phyloP scores from a whole-genome alignment of 92 coral and sea anemone genomes.

The Zoanthus sansibaricus region DNA sequence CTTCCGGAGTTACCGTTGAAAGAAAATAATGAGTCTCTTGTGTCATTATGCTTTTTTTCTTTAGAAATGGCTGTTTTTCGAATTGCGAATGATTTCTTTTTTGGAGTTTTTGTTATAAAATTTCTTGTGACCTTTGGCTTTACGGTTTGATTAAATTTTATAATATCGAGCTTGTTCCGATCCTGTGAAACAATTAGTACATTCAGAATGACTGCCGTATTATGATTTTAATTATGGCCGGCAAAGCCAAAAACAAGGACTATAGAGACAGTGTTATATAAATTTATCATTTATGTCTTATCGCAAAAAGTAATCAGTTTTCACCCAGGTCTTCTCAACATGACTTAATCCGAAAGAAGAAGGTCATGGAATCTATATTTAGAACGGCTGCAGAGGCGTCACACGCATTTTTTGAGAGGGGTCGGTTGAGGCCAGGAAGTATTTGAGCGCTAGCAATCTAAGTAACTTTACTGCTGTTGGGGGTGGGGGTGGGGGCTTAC shows the following conservation, averaged over 20 bases:
- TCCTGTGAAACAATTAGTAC: not conserved
- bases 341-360: no score
- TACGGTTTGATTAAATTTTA: no score
- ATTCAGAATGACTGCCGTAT: not conserved
- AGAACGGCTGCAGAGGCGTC: no score
- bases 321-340: no score
- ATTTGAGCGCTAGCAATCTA: no score
- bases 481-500: no score
- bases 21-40: conserved; percentile 32
- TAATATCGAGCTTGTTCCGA: not conserved
- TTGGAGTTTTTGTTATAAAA: not conserved
- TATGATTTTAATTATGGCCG: not conserved
- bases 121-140: not conserved
- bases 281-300: no score
- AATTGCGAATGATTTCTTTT: not conserved
- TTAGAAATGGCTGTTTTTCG: conserved; percentile 11
- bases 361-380: no score
- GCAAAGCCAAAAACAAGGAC: not conserved
- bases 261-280: not conserved
- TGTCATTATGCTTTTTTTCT: not conserved
- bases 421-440: no score
- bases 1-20: conserved; percentile 29
- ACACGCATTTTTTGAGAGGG: no score
- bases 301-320: no score
- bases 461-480: no score